phyloP scores from a whole-genome alignment of 1,140 invertebrate genomes.

The Brachionus paranguensis region DNA sequence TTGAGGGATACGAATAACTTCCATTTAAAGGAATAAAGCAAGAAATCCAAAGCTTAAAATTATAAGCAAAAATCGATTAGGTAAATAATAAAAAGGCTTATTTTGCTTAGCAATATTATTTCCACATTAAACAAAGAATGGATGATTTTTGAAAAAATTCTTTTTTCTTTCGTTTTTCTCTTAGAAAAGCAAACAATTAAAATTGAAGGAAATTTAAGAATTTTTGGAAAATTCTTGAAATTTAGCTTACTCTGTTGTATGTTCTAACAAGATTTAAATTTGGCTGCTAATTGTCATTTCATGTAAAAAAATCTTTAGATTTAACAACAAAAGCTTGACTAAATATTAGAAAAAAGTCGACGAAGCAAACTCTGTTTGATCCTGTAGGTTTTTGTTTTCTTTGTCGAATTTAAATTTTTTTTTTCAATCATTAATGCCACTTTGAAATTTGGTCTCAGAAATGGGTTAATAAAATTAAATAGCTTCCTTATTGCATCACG shows the following conservation, averaged over 20 bases:
- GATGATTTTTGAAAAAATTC: neutral
- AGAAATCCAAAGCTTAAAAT: neutral
- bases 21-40: neutral
- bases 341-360: neutral
- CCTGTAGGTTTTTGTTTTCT: neutral
- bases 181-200: neutral
- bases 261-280: neutral
- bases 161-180: neutral
- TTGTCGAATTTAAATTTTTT: neutral
- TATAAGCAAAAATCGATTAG: conserved; percentile 12
- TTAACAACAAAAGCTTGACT: neutral
- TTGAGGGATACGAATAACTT: conserved; percentile 35
- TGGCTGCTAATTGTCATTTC: neutral
- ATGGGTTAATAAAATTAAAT: neutral
- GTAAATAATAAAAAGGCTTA: neutral
- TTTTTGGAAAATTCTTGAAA: neutral
- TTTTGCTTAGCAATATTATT: conserved; percentile 14
- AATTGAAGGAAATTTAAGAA: neutral
- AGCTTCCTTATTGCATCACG: neutral
- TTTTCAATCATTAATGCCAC: neutral
- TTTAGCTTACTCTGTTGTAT: neutral
- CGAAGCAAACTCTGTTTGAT: neutral
- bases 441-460: neutral
- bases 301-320: neutral
- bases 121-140: neutral